Conservation (phyloP, 2,888 invertebrate genomes). For the Paralinhomoeus sp. region DNA sequence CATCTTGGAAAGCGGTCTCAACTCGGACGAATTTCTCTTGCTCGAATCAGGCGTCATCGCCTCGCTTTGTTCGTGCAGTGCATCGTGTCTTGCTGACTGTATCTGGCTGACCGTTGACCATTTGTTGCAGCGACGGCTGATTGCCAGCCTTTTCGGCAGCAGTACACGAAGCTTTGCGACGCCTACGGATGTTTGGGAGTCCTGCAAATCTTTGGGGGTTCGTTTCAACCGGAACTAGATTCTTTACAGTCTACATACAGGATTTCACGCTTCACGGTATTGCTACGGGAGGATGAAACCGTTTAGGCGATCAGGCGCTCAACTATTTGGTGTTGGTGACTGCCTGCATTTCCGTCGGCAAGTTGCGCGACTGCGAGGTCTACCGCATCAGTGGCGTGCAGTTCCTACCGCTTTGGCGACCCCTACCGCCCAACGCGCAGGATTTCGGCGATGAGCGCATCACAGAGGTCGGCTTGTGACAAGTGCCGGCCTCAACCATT, state of each 20-base stretch:
- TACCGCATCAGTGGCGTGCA: constrained; percentile 78
- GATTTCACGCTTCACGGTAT: too few relatives aligned
- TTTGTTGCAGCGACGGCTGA: constrained; percentile 45
- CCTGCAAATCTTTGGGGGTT: constrained; percentile 38
- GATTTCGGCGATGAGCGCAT: constrained; percentile 28
- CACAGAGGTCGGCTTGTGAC: constrained; percentile 27
- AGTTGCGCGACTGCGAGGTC: constrained; percentile 76
- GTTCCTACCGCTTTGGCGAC: constrained; percentile 47
- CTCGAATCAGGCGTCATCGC: constrained; percentile 17
- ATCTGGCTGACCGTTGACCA: too few relatives aligned
- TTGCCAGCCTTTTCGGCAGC: constrained; percentile 62
- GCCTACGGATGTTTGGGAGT: constrained; percentile 89
- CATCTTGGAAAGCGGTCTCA: constrained; percentile 4
- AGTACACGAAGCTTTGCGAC: constrained; percentile 70
- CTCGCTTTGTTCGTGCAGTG: constrained; percentile 10
- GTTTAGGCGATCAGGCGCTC: constrained; percentile 39
- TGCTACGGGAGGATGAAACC: too few relatives aligned
- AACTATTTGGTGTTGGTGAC: constrained; percentile 76
- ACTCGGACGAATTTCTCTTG: constrained; percentile 12
- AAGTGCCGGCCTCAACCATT: too few relatives aligned
- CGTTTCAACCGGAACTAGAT: too few relatives aligned
- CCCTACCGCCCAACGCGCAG: background rate
- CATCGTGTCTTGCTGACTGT: too few relatives aligned
- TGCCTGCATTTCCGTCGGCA: constrained; percentile 84
- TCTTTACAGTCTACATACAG: too few relatives aligned